Conservation (phyloP, 2,888 invertebrate genomes). For the Philonicus albiceps region DNA sequence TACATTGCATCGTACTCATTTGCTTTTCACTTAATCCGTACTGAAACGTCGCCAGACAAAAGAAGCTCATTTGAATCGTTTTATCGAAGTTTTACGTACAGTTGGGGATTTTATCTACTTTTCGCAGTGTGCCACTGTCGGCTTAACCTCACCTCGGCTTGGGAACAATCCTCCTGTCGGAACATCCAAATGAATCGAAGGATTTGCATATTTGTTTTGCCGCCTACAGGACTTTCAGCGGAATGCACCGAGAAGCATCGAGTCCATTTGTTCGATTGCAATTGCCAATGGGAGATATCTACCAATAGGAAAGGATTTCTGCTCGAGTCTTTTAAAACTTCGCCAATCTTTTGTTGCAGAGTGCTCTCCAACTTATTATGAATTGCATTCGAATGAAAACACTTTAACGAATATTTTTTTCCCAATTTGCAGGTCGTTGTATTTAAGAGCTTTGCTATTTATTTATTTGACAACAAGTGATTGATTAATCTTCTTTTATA, state of each 20-base stretch:
- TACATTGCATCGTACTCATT: background rate
- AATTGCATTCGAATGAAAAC: background rate
- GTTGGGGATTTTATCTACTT: conserved; percentile 19
- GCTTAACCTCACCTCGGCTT: background rate
- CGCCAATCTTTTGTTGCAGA: background rate
- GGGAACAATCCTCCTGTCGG: background rate
- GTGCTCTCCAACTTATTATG: background rate
- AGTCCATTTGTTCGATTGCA: conserved; percentile 30
- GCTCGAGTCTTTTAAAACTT: background rate
- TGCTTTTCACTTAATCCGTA: conserved; percentile 42
- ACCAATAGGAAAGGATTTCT: background rate
- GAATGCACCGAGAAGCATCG: background rate
- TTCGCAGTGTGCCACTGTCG: background rate
- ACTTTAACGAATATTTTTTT: background rate
- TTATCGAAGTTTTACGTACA: conserved; percentile 29
- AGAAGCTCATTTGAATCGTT: conserved; percentile 8
- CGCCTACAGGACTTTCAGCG: background rate
- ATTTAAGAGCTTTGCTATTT: too few relatives aligned
- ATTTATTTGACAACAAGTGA: too few relatives aligned
- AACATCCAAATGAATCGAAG: conserved; percentile 16
- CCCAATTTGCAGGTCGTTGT: too few relatives aligned
- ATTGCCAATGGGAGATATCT: background rate
- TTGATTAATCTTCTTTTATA: too few relatives aligned
- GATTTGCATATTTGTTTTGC: conserved; percentile 36
- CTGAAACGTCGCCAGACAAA: conserved; percentile 45